Conservation (phyloP, 1,140 invertebrate species). For the Drusus annulatus region DNA sequence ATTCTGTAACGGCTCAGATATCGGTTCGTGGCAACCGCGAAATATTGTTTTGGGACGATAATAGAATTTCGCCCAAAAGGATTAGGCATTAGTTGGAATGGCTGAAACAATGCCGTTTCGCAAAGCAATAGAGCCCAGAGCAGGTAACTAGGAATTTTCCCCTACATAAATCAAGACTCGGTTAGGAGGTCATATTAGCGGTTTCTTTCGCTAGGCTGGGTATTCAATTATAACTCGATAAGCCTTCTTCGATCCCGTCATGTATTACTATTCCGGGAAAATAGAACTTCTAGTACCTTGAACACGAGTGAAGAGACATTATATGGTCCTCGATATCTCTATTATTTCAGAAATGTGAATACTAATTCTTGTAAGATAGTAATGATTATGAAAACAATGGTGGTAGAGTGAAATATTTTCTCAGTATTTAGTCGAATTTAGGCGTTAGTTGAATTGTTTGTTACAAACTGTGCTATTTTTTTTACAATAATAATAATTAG, state of each 20-base stretch:
- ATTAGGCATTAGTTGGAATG: background rate
- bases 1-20: background rate
- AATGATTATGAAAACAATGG: too few species aligned
- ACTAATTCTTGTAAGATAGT: too few species aligned
- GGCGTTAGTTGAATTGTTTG: too few species aligned
- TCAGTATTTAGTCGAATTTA: too few species aligned
- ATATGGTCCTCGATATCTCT: too few species aligned
- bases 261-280: too few species aligned
- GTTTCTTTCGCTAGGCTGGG: slow-evolving; percentile 54
- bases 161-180: slow-evolving; percentile 55
- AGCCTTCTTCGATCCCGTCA: slow-evolving; percentile 22
- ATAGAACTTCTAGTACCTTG: too few species aligned
- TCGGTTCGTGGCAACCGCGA: slow-evolving; percentile 4
- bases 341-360: too few species aligned
- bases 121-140: background rate
- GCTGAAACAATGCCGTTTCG: background rate
- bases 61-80: slow-evolving; percentile 14
- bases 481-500: too few species aligned
- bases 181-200: slow-evolving; percentile 52
- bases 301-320: too few species aligned
- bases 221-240: slow-evolving; percentile 57
- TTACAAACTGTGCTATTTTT: too few species aligned
- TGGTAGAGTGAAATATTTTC: too few species aligned
- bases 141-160: slow-evolving; percentile 24
- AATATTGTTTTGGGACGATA: slow-evolving; percentile 23